phyloP scores from a whole-genome alignment of 2,888 invertebrate genomes.

The Synergus itoensis region DNA sequence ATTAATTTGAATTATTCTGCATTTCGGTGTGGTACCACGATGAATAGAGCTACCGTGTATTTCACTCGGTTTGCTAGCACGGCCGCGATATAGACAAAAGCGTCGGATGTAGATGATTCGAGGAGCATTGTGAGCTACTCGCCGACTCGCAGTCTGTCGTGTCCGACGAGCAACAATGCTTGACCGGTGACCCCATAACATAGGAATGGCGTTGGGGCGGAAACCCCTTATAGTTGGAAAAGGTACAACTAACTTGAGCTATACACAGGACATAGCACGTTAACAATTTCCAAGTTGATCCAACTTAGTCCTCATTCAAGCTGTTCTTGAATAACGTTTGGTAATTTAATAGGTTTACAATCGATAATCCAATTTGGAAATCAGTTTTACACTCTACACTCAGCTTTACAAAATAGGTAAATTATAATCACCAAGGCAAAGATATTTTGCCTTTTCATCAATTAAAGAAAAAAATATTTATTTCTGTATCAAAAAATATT shows the following conservation, averaged over 20 bases:
- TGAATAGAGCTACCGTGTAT: constrained; percentile 35
- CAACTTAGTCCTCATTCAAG: constrained; percentile 26
- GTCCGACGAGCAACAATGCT: constrained; percentile 50
- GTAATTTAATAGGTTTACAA: constrained; percentile 11
- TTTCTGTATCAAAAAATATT: neutral
- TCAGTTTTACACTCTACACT: neutral
- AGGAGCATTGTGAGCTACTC: constrained; percentile 47
- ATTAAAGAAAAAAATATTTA: neutral
- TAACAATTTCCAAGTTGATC: constrained; percentile 41
- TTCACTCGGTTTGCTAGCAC: constrained; percentile 38
- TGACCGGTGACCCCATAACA: constrained; percentile 57
- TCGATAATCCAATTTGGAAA: constrained; percentile 13
- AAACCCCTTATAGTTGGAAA: constrained; percentile 47
- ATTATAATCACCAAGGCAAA: too few relatives aligned
- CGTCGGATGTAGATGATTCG: constrained; percentile 44
- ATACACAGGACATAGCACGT: constrained; percentile 35
- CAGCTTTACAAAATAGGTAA: neutral
- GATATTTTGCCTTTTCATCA: neutral
- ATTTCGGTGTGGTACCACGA: constrained; percentile 23
- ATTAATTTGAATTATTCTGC: constrained; percentile 32
- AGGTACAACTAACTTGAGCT: constrained; percentile 47
- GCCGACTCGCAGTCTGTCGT: constrained; percentile 46
- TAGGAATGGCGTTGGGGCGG: constrained; percentile 49
- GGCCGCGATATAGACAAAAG: constrained; percentile 43
- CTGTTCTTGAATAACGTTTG: constrained; percentile 17